Evolutionary conservation across 1,140 invertebrate genomes (phyloP).

Genomic region (Drosophila willistoni): DNA sequence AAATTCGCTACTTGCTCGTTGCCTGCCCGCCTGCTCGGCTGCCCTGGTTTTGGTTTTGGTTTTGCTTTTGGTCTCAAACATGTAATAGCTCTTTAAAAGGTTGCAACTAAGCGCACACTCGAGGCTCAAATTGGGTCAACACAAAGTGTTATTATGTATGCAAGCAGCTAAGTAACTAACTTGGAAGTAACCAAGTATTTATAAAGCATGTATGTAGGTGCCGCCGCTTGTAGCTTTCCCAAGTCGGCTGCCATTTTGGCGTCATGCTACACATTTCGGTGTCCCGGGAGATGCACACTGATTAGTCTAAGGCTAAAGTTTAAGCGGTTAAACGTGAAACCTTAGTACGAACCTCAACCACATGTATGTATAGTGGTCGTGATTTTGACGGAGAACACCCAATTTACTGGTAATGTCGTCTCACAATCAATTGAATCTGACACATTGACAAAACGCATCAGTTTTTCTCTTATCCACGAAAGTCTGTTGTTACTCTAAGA

Average conservation of each 20-base stretch:
- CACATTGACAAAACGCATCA: background rate
- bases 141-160: slow-evolving; percentile 71
- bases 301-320: slow-evolving; percentile 68
- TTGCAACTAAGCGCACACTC: slow-evolving; percentile 64
- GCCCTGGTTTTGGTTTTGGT: slow-evolving; percentile 22
- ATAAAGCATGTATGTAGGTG: slow-evolving; percentile 67
- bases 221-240: slow-evolving; percentile 40
- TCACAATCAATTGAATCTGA: background rate
- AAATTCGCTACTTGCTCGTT: slow-evolving; percentile 40
- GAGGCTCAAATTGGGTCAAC: slow-evolving; percentile 72
- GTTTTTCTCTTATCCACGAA: too few species aligned
- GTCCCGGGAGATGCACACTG: slow-evolving; percentile 66
- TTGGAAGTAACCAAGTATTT: slow-evolving; percentile 47
- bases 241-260: slow-evolving; percentile 33
- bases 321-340: slow-evolving; percentile 74
- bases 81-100: slow-evolving; percentile 81
- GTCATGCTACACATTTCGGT: slow-evolving; percentile 63
- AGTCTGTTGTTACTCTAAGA: too few species aligned
- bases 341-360: slow-evolving; percentile 15
- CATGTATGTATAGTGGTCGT: slow-evolving; percentile 3
- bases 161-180: slow-evolving; percentile 29
- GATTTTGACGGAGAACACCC: background rate
- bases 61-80: slow-evolving; percentile 53
- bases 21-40: slow-evolving; percentile 6
- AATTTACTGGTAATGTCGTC: background rate